Conservation (phyloP, 2,113 vertebrate species). For the Pitta sordida region DNA sequence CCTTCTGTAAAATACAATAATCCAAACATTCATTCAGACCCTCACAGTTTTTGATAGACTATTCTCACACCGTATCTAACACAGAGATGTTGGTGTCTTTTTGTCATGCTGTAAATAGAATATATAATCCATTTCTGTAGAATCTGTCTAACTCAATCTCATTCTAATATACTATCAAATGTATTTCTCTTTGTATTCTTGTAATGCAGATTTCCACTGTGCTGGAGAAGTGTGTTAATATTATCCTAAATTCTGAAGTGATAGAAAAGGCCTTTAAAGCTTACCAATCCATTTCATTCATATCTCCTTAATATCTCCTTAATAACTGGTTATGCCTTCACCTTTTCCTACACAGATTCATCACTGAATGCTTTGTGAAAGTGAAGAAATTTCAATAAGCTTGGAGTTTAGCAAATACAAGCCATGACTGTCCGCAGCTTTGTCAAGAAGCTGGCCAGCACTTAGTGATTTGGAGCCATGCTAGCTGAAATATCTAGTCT, state of each 20-base stretch:
- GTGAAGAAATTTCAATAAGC: background rate
- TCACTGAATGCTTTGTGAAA: background rate
- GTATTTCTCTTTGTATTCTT: background rate
- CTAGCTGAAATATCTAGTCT: background rate
- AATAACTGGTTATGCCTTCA: background rate
- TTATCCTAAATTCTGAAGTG: background rate
- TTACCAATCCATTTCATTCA: background rate
- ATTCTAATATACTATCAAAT: background rate
- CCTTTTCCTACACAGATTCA: background rate
- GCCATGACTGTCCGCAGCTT: background rate
- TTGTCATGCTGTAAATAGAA: background rate
- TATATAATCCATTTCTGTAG: background rate
- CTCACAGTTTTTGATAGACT: background rate
- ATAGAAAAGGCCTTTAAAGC: background rate
- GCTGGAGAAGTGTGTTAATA: background rate
- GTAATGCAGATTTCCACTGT: background rate
- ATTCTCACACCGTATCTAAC: background rate
- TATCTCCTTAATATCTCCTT: background rate
- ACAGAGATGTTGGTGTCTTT: background rate
- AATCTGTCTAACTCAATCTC: background rate
- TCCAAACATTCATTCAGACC: background rate
- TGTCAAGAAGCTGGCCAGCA: background rate
- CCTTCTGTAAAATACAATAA: background rate
- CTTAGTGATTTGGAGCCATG: background rate
- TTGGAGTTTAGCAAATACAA: background rate